Evolutionary conservation across 2,888 invertebrate species (phyloP).

Genomic region (Operophtera brumata): DNA sequence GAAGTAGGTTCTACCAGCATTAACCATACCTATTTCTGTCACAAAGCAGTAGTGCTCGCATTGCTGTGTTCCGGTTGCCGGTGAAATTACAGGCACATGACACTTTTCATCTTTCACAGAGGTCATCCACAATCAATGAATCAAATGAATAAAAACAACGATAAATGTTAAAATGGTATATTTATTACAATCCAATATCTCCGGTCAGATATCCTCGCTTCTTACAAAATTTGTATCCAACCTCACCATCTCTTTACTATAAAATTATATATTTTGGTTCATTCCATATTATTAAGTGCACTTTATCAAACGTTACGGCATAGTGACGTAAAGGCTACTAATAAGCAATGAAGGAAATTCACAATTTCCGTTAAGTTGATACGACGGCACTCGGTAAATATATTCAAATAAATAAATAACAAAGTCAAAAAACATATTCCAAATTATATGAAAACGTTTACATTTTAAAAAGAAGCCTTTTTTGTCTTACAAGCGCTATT

Average conservation of each 20-base stretch:
- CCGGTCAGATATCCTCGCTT: slow-evolving; percentile 60
- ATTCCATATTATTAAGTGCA: slow-evolving; percentile 74
- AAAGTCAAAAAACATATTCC: not conserved
- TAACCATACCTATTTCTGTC: too few relatives aligned
- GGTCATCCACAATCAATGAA: too few relatives aligned
- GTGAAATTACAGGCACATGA: too few relatives aligned
- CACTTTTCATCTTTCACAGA: too few relatives aligned
- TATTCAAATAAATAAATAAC: slow-evolving; percentile 1
- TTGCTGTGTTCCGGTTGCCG: too few relatives aligned
- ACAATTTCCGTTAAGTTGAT: slow-evolving; percentile 51
- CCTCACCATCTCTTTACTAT: slow-evolving; percentile 75
- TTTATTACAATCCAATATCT: slow-evolving; percentile 79
- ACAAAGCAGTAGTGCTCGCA: too few relatives aligned
- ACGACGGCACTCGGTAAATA: slow-evolving; percentile 21
- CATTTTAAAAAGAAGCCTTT: slow-evolving; percentile 9
- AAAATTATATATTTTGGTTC: slow-evolving; percentile 80
- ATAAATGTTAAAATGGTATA: slow-evolving; percentile 79
- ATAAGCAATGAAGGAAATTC: slow-evolving; percentile 65
- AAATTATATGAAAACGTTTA: not conserved
- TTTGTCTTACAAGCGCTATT: slow-evolving; percentile 10
- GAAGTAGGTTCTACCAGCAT: too few relatives aligned
- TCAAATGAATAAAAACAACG: slow-evolving; percentile 52
- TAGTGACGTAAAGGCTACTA: slow-evolving; percentile 64
- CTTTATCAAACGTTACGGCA: slow-evolving; percentile 65
- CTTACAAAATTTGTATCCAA: slow-evolving; percentile 72